Evolutionary conservation across 2,888 invertebrate genomes (phyloP).

Genomic region (Piscicola geometra): DNA sequence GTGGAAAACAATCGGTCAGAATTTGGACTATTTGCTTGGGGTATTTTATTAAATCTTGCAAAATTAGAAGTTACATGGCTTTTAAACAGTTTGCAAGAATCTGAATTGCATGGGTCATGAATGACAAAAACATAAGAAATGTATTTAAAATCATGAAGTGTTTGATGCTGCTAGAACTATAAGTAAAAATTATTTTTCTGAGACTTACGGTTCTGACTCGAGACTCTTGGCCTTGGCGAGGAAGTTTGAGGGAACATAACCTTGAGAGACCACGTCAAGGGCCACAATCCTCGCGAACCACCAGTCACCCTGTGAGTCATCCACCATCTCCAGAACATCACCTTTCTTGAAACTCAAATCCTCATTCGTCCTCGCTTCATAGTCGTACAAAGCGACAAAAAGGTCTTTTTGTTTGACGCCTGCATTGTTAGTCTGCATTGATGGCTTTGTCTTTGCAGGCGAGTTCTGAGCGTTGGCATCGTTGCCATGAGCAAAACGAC

Average conservation of each 20-base stretch:
- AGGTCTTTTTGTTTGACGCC: slow-evolving; percentile 63
- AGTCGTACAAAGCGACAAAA: slow-evolving; percentile 96
- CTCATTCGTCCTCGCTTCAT: slow-evolving; percentile 97
- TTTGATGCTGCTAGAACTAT: too few species aligned
- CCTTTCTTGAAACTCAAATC: slow-evolving; percentile 98
- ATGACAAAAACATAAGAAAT: too few species aligned
- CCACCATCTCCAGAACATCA: slow-evolving; percentile 93
- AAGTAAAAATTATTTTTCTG: too few species aligned
- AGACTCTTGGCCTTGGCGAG: slow-evolving; percentile 97
- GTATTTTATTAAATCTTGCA: neutral
- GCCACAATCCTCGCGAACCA: slow-evolving; percentile 96
- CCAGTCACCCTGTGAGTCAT: slow-evolving; percentile 96
- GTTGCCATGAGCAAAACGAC: neutral
- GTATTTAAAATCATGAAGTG: too few species aligned
- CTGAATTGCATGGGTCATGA: too few species aligned
- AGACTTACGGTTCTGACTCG: slow-evolving; percentile 98
- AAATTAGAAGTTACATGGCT: neutral
- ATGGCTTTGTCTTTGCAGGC: slow-evolving; percentile 9
- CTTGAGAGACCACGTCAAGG: slow-evolving; percentile 77
- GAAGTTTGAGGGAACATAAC: slow-evolving; percentile 99
- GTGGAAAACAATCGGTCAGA: too few species aligned
- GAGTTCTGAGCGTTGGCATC: slow-evolving; percentile 3
- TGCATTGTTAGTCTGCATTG: slow-evolving; percentile 32
- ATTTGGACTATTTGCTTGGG: neutral
- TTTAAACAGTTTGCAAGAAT: too few species aligned